phyloP scores from a whole-genome alignment of 2,797 vertebrate genomes.

The Sardinella longiceps region DNA sequence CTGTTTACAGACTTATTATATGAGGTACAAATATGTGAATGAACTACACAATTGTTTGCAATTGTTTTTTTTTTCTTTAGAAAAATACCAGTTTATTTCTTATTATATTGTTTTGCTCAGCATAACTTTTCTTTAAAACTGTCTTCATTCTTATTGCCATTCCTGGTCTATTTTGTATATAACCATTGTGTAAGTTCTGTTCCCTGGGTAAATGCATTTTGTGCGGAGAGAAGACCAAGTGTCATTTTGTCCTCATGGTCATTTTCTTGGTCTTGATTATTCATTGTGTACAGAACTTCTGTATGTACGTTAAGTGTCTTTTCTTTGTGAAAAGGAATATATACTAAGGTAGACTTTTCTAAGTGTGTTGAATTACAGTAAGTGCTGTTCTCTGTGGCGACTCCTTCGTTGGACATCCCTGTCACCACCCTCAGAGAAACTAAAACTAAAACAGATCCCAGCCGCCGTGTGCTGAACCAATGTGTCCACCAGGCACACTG shows the following conservation, averaged over 20 bases:
- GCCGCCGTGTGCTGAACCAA: background rate
- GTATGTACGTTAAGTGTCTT: slow-evolving; percentile 60
- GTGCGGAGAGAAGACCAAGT: slow-evolving; percentile 58
- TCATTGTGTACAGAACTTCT: slow-evolving; percentile 61
- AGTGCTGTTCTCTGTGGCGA: slow-evolving; percentile 20
- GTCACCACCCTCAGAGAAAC: background rate
- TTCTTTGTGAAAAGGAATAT: slow-evolving; percentile 69
- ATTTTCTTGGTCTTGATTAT: slow-evolving; percentile 31
- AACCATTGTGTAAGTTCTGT: background rate
- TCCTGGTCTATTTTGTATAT: background rate
- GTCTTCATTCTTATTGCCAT: background rate
- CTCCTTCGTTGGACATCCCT: background rate
- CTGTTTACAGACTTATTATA: slow-evolving; percentile 57
- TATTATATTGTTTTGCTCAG: background rate
- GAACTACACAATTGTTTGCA: slow-evolving; percentile 48
- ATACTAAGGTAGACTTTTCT: slow-evolving; percentile 62
- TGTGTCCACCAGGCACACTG: background rate
- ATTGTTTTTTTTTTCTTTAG: slow-evolving; percentile 31
- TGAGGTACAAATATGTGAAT: slow-evolving; percentile 55
- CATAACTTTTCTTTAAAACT: background rate
- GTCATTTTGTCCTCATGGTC: slow-evolving; percentile 37
- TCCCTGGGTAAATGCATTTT: background rate
- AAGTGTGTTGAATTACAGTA: slow-evolving; percentile 54
- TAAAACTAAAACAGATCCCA: background rate
- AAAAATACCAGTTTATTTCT: background rate